Conservation (phyloP, 2,888 invertebrate species). For the Pyrgus malvae region DNA sequence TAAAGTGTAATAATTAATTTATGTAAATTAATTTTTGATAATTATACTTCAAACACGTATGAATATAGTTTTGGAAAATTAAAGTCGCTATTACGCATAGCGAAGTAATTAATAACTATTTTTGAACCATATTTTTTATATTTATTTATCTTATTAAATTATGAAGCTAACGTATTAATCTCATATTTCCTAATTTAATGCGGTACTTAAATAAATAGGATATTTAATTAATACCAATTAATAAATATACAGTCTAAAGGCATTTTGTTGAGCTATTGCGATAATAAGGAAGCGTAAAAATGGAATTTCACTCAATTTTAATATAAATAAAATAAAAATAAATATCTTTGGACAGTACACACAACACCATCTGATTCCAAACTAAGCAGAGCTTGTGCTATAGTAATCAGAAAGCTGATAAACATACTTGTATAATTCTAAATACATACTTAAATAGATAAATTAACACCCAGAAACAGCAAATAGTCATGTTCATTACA, state of each 20-base stretch:
- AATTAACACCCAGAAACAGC: too few relatives aligned
- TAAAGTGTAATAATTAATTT: constrained; percentile 19
- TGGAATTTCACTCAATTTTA: too few relatives aligned
- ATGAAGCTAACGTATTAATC: background rate
- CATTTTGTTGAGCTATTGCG: background rate
- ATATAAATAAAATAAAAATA: background rate
- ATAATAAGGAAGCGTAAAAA: background rate
- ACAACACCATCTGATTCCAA: too few relatives aligned
- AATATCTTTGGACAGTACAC: too few relatives aligned
- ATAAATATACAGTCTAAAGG: too few relatives aligned
- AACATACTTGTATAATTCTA: too few relatives aligned
- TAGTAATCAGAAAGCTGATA: too few relatives aligned
- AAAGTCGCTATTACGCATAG: background rate
- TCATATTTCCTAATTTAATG: background rate
- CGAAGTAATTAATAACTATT: background rate
- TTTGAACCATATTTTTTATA: background rate
- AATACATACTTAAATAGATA: too few relatives aligned
- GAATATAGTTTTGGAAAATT: constrained; percentile 8
- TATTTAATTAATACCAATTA: too few relatives aligned
- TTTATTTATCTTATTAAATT: background rate
- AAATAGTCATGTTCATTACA: too few relatives aligned
- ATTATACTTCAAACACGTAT: constrained; percentile 1
- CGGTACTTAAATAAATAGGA: background rate
- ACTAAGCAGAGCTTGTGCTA: too few relatives aligned
- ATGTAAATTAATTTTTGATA: constrained; percentile 17